These are phyloP conservation scores for Sus cebifrons DNA, from an alignment of 2,797 vertebrate genomes.

Conservation along the genomic window DNA sequence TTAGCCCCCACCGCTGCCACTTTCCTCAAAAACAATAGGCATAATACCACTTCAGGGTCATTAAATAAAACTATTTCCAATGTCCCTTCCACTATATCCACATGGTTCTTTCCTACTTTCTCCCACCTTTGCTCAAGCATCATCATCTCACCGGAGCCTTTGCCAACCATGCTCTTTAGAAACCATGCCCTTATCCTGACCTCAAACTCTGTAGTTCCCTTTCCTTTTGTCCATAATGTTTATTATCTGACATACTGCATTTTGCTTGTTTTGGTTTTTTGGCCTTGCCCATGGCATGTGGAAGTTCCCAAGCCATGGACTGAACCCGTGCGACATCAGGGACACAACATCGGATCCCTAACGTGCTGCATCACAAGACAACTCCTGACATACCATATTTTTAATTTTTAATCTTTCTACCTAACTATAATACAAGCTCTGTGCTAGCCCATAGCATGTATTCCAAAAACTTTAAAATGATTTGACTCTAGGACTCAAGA, in stretches of 20 bases:
- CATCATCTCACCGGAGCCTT: conserved; percentile 32
- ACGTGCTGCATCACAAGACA: too few relatives aligned
- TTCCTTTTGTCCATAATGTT: not conserved
- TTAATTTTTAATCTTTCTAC: conserved; percentile 50
- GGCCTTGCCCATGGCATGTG: too few relatives aligned
- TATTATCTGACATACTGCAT: not conserved
- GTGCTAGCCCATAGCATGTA: not conserved
- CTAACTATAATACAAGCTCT: not conserved
- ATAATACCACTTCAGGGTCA: not conserved
- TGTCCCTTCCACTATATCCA: not conserved
- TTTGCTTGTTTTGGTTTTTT: too few relatives aligned
- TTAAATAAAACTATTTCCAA: not conserved
- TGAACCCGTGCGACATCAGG: too few relatives aligned
- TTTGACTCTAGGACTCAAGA: conserved; percentile 8
- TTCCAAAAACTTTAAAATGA: not conserved
- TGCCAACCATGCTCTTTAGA: not conserved
- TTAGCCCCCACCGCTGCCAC: not conserved
- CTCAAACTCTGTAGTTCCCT: not conserved
- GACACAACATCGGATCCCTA: too few relatives aligned
- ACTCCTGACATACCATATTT: not conserved
- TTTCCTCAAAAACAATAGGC: not conserved
- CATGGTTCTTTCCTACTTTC: not conserved
- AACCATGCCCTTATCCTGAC: not conserved
- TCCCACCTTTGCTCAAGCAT: not conserved
- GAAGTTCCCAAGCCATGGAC: too few relatives aligned